Evolutionary conservation across 2,113 vertebrate species (phyloP).

Genomic region (Candoia aspera): DNA sequence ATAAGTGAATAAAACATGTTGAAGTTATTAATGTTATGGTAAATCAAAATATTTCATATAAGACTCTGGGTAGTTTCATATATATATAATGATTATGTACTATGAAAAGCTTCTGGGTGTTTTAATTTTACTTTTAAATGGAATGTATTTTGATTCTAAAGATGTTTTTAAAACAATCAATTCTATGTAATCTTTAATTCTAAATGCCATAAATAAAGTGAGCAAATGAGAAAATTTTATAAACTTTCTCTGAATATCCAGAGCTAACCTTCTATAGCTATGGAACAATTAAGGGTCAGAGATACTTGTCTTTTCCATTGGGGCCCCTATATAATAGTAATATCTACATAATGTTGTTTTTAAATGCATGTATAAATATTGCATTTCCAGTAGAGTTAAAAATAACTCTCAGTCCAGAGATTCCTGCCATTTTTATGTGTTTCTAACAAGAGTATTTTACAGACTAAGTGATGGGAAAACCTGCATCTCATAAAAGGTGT

Average conservation of each 20-base stretch:
- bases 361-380: not conserved
- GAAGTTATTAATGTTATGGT: not conserved
- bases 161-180: not conserved
- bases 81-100: too few species aligned
- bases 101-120: not conserved
- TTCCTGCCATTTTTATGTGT: not conserved
- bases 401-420: not conserved
- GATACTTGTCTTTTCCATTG: not conserved
- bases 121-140: not conserved
- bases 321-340: not conserved
- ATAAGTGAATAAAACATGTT: not conserved
- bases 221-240: not conserved
- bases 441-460: not conserved
- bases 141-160: not conserved
- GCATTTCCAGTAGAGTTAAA: not conserved
- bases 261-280: too few species aligned
- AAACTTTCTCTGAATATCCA: not conserved
- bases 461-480: not conserved
- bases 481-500: not conserved
- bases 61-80: not conserved
- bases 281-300: too few species aligned
- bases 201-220: not conserved
- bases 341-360: not conserved
- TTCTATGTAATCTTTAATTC: not conserved
- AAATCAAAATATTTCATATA: not conserved